Conservation (phyloP, 2,888 invertebrate species). For the Rhaphigaster nebulosa region DNA sequence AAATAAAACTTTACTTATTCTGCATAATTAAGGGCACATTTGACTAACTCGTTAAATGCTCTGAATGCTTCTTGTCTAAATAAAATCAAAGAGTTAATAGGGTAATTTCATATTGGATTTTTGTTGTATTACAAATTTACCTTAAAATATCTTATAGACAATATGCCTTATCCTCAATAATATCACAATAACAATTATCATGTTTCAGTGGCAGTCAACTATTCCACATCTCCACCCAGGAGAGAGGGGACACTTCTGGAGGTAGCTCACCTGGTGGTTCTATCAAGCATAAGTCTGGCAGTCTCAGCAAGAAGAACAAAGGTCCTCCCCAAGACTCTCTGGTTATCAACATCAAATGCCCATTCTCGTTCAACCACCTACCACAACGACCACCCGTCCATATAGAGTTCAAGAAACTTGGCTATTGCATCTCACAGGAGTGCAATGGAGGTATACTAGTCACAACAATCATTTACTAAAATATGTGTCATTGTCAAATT, state of each 20-base stretch:
- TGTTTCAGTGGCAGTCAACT: constrained; percentile 63
- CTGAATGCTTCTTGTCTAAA: too few relatives aligned
- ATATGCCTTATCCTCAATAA: neutral
- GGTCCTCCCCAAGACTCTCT: constrained; percentile 61
- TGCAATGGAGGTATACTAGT: constrained; percentile 61
- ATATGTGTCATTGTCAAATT: neutral
- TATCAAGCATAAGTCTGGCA: constrained; percentile 61
- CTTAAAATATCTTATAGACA: too few relatives aligned
- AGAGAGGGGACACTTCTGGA: constrained; percentile 32
- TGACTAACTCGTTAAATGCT: too few relatives aligned
- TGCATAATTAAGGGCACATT: too few relatives aligned
- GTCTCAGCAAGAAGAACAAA: constrained; percentile 61
- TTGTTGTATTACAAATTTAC: neutral
- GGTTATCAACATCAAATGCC: constrained; percentile 63
- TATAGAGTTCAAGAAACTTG: constrained; percentile 62
- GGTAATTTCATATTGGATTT: too few relatives aligned
- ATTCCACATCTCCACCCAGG: constrained; percentile 61
- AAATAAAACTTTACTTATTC: too few relatives aligned
- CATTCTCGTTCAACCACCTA: constrained; percentile 64
- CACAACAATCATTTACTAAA: neutral
- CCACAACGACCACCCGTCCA: constrained; percentile 63
- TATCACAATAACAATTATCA: neutral
- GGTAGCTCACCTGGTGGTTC: constrained; percentile 61
- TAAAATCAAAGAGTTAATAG: too few relatives aligned
- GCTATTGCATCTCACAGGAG: constrained; percentile 63